These are phyloP conservation scores for Neocrepidodera transversa DNA, from an alignment of 2,888 invertebrate genomes.

Conservation along the genomic window DNA sequence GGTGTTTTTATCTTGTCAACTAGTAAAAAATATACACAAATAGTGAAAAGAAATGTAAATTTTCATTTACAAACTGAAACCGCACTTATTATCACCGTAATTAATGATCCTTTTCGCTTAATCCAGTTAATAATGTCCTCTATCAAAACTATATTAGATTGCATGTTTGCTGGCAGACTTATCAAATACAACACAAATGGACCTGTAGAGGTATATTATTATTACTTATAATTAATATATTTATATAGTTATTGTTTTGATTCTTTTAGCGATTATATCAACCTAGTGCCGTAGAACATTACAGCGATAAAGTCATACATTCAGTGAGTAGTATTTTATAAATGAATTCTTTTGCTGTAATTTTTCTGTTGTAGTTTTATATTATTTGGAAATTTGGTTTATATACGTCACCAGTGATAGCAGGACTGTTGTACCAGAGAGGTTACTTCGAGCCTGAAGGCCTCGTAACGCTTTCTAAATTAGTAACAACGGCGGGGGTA, in stretches of 20 bases:
- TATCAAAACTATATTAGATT: constrained; percentile 67
- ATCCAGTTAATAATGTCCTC: constrained; percentile 49
- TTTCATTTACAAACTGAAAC: not conserved
- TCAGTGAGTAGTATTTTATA: constrained; percentile 68
- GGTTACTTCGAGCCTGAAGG: constrained; percentile 69
- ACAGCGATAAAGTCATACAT: constrained; percentile 75
- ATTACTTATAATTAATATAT: not conserved
- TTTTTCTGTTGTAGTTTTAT: constrained; percentile 62
- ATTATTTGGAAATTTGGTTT: constrained; percentile 73
- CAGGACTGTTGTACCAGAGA: constrained; percentile 73
- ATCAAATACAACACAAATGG: constrained; percentile 74
- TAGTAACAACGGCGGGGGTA: constrained; percentile 71
- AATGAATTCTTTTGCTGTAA: not conserved
- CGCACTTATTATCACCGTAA: not conserved
- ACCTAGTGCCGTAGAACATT: constrained; percentile 72
- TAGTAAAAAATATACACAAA: not conserved
- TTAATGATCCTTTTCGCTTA: constrained; percentile 8
- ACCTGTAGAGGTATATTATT: constrained; percentile 59
- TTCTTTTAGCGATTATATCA: constrained; percentile 70
- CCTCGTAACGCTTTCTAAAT: constrained; percentile 65
- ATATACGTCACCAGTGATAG: constrained; percentile 78
- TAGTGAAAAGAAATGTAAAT: not conserved
- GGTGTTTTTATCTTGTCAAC: not conserved
- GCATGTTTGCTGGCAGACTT: constrained; percentile 74
- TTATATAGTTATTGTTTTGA: constrained; percentile 19